Conservation (phyloP, 37 sponge, comb jelly and placozoan species). For the Eunapius fragilis region DNA sequence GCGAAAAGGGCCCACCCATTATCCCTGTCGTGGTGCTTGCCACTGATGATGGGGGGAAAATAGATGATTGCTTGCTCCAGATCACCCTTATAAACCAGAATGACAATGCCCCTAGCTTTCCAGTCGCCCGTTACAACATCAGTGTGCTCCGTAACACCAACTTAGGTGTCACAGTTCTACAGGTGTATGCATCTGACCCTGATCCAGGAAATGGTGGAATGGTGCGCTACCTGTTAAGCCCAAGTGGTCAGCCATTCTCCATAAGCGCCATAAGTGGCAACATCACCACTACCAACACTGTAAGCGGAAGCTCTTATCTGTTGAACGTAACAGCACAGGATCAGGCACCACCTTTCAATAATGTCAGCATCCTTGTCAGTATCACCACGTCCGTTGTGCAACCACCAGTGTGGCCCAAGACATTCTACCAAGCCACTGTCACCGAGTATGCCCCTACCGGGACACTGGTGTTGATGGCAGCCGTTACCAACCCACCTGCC, state of each 20-base stretch:
- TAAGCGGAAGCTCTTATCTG: background rate
- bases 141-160: background rate
- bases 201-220: conserved; percentile 36
- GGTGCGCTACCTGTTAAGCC: conserved; percentile 24
- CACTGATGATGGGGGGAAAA: conserved; percentile 49
- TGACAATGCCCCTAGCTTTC: conserved; percentile 63
- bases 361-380: conserved; percentile 8
- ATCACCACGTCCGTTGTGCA: background rate
- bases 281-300: conserved; percentile 25
- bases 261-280: conserved; percentile 30
- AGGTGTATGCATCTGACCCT: conserved; percentile 50
- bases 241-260: conserved; percentile 14
- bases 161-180: conserved; percentile 24
- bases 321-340: conserved; percentile 39
- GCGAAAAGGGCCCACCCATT: conserved; percentile 25
- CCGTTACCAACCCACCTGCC: conserved; percentile 11
- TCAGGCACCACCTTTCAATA: conserved; percentile 3
- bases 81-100: conserved; percentile 68
- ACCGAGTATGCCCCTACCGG: conserved; percentile 21
- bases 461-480: conserved; percentile 20
- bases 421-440: conserved; percentile 37
- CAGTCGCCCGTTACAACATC: conserved; percentile 1
- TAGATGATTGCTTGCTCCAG: conserved; percentile 58
- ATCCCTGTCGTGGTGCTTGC: conserved; percentile 48
- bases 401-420: conserved; percentile 42